phyloP scores from a whole-genome alignment of 2,113 vertebrate genomes.

The Grantiella picta region DNA sequence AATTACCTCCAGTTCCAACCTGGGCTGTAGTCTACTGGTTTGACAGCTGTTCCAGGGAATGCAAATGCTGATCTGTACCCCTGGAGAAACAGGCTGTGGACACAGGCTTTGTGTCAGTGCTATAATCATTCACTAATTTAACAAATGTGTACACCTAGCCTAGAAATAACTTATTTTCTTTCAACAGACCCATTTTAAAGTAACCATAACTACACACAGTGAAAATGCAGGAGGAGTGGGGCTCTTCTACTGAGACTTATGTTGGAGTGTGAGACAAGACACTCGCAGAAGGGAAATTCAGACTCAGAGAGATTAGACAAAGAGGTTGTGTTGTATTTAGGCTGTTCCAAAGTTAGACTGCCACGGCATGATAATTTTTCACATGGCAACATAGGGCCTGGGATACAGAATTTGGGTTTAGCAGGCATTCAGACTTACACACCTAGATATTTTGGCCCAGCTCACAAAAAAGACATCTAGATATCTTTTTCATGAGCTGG shows the following conservation, averaged over 20 bases:
- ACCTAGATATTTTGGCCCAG: too few species aligned
- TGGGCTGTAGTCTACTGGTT: background rate
- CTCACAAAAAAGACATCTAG: too few species aligned
- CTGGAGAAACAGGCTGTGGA: background rate
- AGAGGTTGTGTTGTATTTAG: background rate
- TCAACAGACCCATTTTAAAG: background rate
- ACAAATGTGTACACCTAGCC: fast-evolving
- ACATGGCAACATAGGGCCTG: background rate
- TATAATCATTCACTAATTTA: background rate
- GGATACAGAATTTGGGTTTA: background rate
- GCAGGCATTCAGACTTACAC: background rate
- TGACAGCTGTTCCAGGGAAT: background rate
- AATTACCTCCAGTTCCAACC: background rate
- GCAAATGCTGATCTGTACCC: background rate
- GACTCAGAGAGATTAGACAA: background rate
- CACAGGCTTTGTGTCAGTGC: background rate
- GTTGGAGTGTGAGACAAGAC: fast-evolving
- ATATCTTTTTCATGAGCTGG: background rate
- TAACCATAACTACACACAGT: background rate
- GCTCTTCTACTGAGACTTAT: background rate
- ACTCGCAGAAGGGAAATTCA: background rate
- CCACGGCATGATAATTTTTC: background rate
- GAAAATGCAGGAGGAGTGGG: background rate
- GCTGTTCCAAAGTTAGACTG: background rate
- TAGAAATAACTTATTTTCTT: background rate